Evolutionary conservation across 2,888 invertebrate species (phyloP).

Genomic region (Tanytarsus gracilentus): DNA sequence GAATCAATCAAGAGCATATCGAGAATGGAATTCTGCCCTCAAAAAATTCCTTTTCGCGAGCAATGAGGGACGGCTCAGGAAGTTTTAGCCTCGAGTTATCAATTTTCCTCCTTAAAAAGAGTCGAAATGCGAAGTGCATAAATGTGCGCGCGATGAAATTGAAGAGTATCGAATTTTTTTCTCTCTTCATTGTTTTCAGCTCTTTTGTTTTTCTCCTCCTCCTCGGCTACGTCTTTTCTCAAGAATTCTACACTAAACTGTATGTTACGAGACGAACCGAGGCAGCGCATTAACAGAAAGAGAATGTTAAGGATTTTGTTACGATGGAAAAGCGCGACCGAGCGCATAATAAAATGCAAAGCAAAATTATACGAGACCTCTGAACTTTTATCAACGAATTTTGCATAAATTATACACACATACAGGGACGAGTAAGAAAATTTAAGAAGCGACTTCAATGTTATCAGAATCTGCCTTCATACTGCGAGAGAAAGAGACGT

Average conservation of each 20-base stretch:
- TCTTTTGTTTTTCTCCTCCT: conserved; percentile 6
- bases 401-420: conserved; percentile 21
- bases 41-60: neutral
- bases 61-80: conserved; percentile 12
- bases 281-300: neutral
- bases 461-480: no score
- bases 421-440: no score
- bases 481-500: no score
- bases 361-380: conserved; percentile 27
- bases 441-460: no score
- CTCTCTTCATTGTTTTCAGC: neutral
- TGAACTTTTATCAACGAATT: conserved; percentile 26
- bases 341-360: conserved; percentile 25
- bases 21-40: neutral
- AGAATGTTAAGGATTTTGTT: conserved; percentile 15
- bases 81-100: conserved; percentile 19
- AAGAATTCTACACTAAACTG: neutral
- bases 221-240: conserved; percentile 8
- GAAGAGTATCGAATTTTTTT: conserved; percentile 11
- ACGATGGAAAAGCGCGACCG: neutral
- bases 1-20: conserved; percentile 23
- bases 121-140: neutral
- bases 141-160: conserved; percentile 9
- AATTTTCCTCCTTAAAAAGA: conserved; percentile 3
- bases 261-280: neutral